phyloP scores from a whole-genome alignment of 2,113 vertebrate species.

The Leuciscus idus region DNA sequence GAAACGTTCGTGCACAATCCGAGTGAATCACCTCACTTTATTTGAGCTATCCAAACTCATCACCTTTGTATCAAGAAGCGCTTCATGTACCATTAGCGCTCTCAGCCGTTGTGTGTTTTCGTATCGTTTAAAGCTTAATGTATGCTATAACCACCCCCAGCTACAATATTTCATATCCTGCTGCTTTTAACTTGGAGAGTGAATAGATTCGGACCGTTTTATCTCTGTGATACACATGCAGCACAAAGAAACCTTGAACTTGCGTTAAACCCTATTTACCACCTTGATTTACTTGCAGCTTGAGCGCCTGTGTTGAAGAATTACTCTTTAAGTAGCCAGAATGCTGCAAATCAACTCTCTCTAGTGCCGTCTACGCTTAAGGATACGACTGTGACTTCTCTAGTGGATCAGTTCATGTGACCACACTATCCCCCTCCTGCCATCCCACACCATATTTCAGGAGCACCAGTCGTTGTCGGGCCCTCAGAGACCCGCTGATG shows the following conservation, averaged over 20 bases:
- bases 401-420: conserved; percentile 25
- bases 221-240: conserved; percentile 22
- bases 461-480: not conserved
- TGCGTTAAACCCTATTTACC: conserved; percentile 46
- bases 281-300: conserved; percentile 54
- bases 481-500: conserved; percentile 59
- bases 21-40: conserved; percentile 34
- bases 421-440: not conserved
- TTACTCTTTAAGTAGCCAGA: conserved; percentile 1
- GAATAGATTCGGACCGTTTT: conserved; percentile 25
- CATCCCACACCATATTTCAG: not conserved
- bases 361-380: not conserved
- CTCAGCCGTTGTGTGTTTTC: conserved; percentile 29
- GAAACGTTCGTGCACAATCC: not conserved
- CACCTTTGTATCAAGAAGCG: conserved; percentile 37
- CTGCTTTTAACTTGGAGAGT: conserved; percentile 20
- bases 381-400: conserved; percentile 27
- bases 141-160: conserved; percentile 27
- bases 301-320: conserved; percentile 35
- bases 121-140: conserved; percentile 44
- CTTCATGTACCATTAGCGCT: conserved; percentile 29
- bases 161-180: conserved; percentile 36
- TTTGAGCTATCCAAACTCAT: conserved; percentile 47
- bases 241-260: conserved; percentile 36
- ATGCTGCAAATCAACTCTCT: conserved; percentile 41